These are phyloP conservation scores for Agriopis marginaria DNA, from an alignment of 2,888 invertebrate genomes.

Conservation along the genomic window DNA sequence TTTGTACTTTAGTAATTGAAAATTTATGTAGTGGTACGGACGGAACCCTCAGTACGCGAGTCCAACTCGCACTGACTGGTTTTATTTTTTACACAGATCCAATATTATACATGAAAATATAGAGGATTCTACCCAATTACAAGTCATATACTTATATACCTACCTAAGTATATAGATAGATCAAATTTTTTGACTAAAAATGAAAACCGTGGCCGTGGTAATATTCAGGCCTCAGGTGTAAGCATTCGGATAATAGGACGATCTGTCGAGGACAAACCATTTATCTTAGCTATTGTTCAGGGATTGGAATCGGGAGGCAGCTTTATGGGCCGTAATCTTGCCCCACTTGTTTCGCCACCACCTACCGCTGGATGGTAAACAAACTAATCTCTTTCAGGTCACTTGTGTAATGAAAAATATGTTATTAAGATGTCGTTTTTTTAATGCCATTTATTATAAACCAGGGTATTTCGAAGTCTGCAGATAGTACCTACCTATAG, in stretches of 20 bases:
- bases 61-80: too few species aligned
- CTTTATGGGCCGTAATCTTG: conserved; percentile 54
- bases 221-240: conserved; percentile 54
- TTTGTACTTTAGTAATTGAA: too few species aligned
- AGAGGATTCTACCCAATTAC: too few species aligned
- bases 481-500: too few species aligned
- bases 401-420: conserved; percentile 25
- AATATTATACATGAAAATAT: too few species aligned
- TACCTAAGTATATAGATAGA: too few species aligned
- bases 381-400: conserved; percentile 47
- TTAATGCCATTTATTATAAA: not conserved
- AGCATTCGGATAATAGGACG: conserved; percentile 54
- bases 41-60: too few species aligned
- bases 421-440: conserved; percentile 16
- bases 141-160: too few species aligned
- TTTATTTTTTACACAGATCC: too few species aligned
- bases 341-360: conserved; percentile 53
- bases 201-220: conserved; percentile 19
- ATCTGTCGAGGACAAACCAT: conserved; percentile 55
- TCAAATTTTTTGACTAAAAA: not conserved
- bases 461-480: too few species aligned
- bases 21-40: too few species aligned
- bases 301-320: conserved; percentile 28
- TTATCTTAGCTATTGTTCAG: conserved; percentile 65
- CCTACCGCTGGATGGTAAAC: conserved; percentile 49